Percentiles rank a stretch among this genome's conserved stretches.
phyloP scores from a whole-genome alignment of 2,888 invertebrate genomes.

The Macrosiphum euphorbiae region DNA sequence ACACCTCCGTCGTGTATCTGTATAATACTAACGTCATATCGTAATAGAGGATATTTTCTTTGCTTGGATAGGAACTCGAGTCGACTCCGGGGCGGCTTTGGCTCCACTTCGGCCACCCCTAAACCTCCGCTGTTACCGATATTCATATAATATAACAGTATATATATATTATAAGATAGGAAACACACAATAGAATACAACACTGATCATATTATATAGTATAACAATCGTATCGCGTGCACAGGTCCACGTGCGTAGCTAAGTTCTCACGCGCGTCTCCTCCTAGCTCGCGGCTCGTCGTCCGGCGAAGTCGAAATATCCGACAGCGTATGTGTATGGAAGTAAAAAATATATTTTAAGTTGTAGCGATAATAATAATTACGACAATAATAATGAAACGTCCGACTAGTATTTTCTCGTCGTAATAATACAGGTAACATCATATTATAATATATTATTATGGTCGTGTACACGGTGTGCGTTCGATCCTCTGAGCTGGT shows the following conservation, averaged over 20 bases:
- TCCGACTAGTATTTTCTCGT: neutral
- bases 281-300: neutral
- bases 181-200: neutral
- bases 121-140: neutral
- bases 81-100: neutral
- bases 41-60: neutral
- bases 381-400: slow-evolving; percentile 1
- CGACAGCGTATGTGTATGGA: neutral
- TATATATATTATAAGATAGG: neutral
- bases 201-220: neutral
- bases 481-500: neutral
- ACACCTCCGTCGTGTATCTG: no score
- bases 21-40: neutral
- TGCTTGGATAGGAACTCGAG: neutral
- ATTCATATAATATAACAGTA: neutral
- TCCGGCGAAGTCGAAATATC: neutral
- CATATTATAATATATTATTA: neutral
- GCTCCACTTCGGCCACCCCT: neutral
- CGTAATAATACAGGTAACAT: neutral
- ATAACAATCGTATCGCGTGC: neutral
- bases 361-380: neutral
- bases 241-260: neutral
- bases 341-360: neutral
- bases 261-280: neutral
- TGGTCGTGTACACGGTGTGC: neutral